These are phyloP conservation scores for Lasioglossum lativentre DNA, from an alignment of 2,888 invertebrate genomes.

Conservation along the genomic window DNA sequence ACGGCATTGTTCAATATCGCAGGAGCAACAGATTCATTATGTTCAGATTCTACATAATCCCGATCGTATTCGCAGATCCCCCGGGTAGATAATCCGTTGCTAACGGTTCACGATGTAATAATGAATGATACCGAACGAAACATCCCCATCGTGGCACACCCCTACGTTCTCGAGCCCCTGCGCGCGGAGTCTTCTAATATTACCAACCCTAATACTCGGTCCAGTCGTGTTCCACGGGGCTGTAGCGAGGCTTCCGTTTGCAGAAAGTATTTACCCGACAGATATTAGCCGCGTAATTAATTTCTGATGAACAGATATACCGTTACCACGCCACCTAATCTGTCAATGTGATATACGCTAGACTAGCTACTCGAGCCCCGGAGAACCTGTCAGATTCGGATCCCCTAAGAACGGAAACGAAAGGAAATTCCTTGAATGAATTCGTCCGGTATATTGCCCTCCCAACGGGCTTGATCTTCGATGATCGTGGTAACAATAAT, in stretches of 20 bases:
- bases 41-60: neutral
- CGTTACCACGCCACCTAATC: constrained; percentile 52
- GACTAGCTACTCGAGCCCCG: constrained; percentile 14
- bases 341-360: constrained; percentile 50
- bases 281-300: constrained; percentile 59
- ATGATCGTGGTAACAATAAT: neutral
- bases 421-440: constrained; percentile 13
- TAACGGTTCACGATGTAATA: constrained; percentile 3
- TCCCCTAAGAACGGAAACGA: neutral
- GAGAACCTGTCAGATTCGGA: constrained; percentile 22
- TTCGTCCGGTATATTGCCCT: neutral
- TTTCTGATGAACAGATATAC: constrained; percentile 49
- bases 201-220: neutral
- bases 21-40: neutral
- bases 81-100: neutral
- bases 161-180: neutral
- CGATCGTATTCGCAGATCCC: neutral
- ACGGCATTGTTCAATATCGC: neutral
- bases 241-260: constrained; percentile 26
- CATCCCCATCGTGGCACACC: neutral
- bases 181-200: constrained; percentile 7
- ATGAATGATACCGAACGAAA: neutral
- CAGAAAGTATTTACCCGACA: constrained; percentile 55
- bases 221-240: neutral
- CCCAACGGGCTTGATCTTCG: neutral